Percentiles rank a stretch among this genome's conserved stretches.
These are phyloP conservation scores for Eutolmus rufibarbis DNA, from an alignment of 2,888 invertebrate species.

Conservation along the genomic window DNA sequence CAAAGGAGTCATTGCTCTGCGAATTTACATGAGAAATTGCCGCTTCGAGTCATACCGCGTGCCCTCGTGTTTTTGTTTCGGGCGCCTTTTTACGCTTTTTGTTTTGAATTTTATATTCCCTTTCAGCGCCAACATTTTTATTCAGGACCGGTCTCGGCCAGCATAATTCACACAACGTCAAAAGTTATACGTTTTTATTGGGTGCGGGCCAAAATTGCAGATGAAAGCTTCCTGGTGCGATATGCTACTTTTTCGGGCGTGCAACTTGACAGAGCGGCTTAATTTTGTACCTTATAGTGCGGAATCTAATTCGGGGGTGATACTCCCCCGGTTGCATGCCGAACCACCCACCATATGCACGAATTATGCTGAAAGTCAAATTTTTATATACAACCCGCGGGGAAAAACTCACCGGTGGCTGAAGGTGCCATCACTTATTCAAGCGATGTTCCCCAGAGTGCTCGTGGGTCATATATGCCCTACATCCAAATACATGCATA, in stretches of 20 bases:
- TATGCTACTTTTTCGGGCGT: not conserved
- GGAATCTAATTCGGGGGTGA: not conserved
- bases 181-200: constrained; percentile 35
- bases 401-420: not conserved
- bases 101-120: constrained; percentile 36
- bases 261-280: not conserved
- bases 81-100: not conserved
- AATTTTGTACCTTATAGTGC: constrained; percentile 3
- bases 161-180: constrained; percentile 36
- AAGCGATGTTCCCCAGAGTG: constrained; percentile 1
- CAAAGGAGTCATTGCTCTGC: constrained; percentile 30
- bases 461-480: not conserved
- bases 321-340: not conserved
- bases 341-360: not conserved
- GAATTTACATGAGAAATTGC: constrained; percentile 38
- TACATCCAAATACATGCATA: not conserved
- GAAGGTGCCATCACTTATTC: not conserved
- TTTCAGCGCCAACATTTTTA: constrained; percentile 36
- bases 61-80: not conserved
- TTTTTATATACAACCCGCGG: not conserved
- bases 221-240: constrained; percentile 17
- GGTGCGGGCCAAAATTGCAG: constrained; percentile 14
- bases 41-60: constrained; percentile 23
- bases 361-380: not conserved
- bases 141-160: not conserved